These are phyloP conservation scores for Thripadectes ignobilis DNA, from an alignment of 2,797 vertebrate genomes.

Conservation along the genomic window DNA sequence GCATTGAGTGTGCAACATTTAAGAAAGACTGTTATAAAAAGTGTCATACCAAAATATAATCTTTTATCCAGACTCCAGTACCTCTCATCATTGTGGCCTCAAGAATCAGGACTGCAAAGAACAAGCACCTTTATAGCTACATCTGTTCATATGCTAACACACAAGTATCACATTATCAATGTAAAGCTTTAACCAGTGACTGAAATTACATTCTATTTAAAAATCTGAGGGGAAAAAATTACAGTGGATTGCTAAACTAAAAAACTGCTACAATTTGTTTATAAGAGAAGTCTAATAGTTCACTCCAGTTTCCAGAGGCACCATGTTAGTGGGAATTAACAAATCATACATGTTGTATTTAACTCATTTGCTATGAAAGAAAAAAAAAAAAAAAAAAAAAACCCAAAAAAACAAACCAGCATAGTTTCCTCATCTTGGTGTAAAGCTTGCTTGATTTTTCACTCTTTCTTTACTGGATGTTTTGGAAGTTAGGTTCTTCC, in stretches of 20 bases:
- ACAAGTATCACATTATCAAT: neutral
- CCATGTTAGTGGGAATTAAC: neutral
- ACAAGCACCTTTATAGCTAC: neutral
- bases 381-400: neutral
- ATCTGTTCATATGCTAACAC: neutral
- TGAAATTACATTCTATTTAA: neutral
- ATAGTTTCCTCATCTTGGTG: neutral
- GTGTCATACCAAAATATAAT: neutral
- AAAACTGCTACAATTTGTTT: neutral
- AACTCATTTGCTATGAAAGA: neutral
- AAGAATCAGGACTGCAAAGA: neutral
- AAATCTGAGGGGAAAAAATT: neutral
- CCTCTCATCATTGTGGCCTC: neutral
- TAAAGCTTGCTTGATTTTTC: neutral
- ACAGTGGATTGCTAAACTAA: neutral
- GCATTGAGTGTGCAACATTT: neutral
- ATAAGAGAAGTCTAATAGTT: neutral
- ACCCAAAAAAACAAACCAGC: neutral
- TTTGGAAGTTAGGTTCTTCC: neutral
- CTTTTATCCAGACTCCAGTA: neutral
- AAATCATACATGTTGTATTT: neutral
- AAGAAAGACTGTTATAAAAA: neutral
- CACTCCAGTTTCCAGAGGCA: neutral
- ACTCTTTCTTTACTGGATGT: neutral
- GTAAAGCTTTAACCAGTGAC: neutral